Conservation (phyloP, 2,888 invertebrate genomes). For the Minunthozetes semirufus region DNA sequence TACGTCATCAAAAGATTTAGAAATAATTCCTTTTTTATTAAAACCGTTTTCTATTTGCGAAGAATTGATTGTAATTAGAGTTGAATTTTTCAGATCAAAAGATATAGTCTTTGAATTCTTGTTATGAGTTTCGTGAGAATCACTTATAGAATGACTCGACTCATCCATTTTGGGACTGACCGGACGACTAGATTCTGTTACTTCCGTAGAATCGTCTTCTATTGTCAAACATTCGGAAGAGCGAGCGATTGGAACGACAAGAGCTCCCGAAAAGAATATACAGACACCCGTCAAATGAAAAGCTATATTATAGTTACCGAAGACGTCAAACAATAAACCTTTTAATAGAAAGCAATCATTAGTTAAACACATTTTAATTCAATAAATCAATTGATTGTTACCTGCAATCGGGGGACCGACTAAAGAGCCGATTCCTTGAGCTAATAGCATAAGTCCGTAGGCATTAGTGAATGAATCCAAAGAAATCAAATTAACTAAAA, state of each 20-base stretch:
- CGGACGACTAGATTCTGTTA: slow-evolving; percentile 30
- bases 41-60: neutral
- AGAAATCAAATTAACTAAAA: slow-evolving; percentile 80
- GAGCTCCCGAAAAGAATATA: slow-evolving; percentile 65
- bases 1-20: neutral
- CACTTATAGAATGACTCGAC: neutral
- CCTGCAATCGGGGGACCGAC: slow-evolving; percentile 85
- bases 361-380: slow-evolving; percentile 12
- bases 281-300: slow-evolving; percentile 75
- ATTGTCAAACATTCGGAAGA: slow-evolving; percentile 11
- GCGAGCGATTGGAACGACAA: slow-evolving; percentile 51
- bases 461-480: slow-evolving; percentile 83
- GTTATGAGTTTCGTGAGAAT: neutral
- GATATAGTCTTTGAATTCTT: neutral
- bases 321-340: slow-evolving; percentile 76
- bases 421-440: slow-evolving; percentile 82
- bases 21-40: slow-evolving; percentile 1
- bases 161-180: slow-evolving; percentile 18
- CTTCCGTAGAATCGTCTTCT: slow-evolving; percentile 6
- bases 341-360: too few relatives aligned
- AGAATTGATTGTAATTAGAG: neutral
- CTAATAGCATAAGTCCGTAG: slow-evolving; percentile 75
- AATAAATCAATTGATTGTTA: slow-evolving; percentile 47
- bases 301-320: slow-evolving; percentile 64
- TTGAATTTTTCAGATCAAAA: neutral